Evolutionary conservation across 2,113 vertebrate species (phyloP), one percentile per base, ranked within the genome.

Genomic region (Steatornis caripensis): DNA sequence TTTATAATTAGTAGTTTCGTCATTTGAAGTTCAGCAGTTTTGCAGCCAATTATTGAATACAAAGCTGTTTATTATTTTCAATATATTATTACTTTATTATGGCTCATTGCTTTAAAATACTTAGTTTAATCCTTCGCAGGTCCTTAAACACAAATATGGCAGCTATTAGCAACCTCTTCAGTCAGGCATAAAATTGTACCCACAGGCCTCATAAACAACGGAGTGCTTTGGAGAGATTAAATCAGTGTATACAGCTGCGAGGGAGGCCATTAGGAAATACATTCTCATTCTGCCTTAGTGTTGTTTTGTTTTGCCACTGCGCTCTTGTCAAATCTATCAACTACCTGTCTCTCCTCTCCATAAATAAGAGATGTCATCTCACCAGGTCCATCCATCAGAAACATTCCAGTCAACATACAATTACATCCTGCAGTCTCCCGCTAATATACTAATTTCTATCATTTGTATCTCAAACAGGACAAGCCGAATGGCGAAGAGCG

Each of bases 121-220:
- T 98, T 98, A 95, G 66, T 95, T 97, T 97, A 98, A 98, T 98
- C 97, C 97, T 98, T 98, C 95, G 97, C 96, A 98, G 98, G 98
- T 98, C 97, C 98, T 98, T 98, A 98, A 98, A 98, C 98, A 98
- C 98, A 98, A 98, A 98, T 98, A 98, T 98, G 98, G 98, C 97
- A 98, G 98, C 98, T 98, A 99, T 98, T 99, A 98, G 98, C 96
- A 98, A 98, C 98, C 97, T 98, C 97, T 98, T 98, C 98, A 98
- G 98, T 98, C 98, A 98, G 98, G 98, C 98, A 98, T 98, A 98
- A 98, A 99, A 99, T 99, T 98, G 98, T 97, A 98, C 98, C 98
- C 98, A 96, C 95, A 98, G 98, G 98, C 97, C 98, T 98, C 98
- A 98, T 99, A 98, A 98, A 98, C 98, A 98, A 98, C 93, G 54